phyloP scores from a whole-genome alignment of 2,113 vertebrate genomes.

The Lathamus discolor region DNA sequence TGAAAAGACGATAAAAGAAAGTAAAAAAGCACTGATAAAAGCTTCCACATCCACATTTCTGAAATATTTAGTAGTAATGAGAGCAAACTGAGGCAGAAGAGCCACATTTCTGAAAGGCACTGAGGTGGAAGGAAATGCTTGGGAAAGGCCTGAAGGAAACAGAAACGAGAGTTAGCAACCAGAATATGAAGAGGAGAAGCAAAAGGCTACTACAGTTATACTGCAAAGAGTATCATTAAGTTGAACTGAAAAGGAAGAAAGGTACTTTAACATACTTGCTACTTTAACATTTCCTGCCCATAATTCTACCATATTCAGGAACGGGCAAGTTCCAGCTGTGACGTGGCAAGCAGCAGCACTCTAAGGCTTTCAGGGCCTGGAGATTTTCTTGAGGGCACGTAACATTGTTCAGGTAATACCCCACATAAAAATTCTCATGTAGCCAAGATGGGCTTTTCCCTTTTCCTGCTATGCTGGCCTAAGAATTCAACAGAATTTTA shows the following conservation, averaged over 20 bases:
- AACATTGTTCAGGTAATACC: background rate
- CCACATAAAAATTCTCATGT: background rate
- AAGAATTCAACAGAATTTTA: background rate
- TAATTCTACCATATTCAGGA: background rate
- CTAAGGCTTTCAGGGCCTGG: background rate
- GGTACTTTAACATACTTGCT: background rate
- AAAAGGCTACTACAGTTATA: background rate
- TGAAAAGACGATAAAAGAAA: background rate
- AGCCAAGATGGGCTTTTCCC: background rate
- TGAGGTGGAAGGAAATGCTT: background rate
- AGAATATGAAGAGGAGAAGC: background rate
- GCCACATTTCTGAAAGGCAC: background rate
- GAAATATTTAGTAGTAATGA: background rate
- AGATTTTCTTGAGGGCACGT: background rate
- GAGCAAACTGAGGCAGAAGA: background rate
- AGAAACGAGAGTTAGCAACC: background rate
- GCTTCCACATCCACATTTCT: rapidly evolving
- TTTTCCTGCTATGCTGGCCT: background rate
- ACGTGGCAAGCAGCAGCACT: background rate
- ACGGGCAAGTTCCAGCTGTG: background rate
- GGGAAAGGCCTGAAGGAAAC: background rate
- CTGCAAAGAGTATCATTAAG: background rate
- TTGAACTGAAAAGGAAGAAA: background rate
- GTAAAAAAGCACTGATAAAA: background rate
- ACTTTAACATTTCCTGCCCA: background rate